Base-by-base conservation (phyloP, 2,888 invertebrate species). In the Sicus ferrugineus region DNA sequence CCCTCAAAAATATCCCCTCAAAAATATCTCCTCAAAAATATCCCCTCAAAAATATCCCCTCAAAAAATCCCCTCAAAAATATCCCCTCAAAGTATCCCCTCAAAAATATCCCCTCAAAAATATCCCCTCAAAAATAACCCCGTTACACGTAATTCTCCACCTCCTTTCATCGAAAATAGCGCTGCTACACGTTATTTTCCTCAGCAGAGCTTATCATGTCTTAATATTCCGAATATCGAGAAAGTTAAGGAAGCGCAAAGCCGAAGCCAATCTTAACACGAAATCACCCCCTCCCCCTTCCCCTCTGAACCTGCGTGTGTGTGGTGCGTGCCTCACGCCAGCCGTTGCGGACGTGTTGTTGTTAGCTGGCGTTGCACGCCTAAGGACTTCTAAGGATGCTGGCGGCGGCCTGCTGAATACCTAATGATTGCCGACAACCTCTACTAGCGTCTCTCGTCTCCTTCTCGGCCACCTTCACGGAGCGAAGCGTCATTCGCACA, bases 341-440 rank as follows among this genome's bases (percentile, higher is more conserved):
- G n/a, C 21, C 52, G 6, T 52, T 23, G 23, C 14, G 42, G 16
- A 4, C 9, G 34, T 9, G 34, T 34, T 34, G 34, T 9, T 11
- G 1, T 50, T 11, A 19, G 52, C 19, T 19, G 6, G 2, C 5
- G 19, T 52, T 52, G 52, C n/a, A n/a, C n/a, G n/a, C n/a, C n/a
- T n/a, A n/a, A n/a, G n/a, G n/a, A n/a, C n/a, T n/a, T n/a, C n/a
- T n/a, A n/a, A n/a, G n/a, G n/a, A n/a, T n/a, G n/a, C n/a, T 30
- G 64, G 30, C 21, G 31, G 31, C 48, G 59, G 67, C 68, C 31
- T 34, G 34, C 54, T 28, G 61, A 68, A 63, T 68, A 56, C 56
- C 54, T 54, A 62, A 54, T 62, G 63, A 68, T 63, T 63, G 52
- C 68, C 56, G 62, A 52, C 63, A 68, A 68, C 68, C 63, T 30